These are phyloP conservation scores for Aegithalos caudatus DNA, from an alignment of 2,113 vertebrate genomes.

Conservation along the genomic window DNA sequence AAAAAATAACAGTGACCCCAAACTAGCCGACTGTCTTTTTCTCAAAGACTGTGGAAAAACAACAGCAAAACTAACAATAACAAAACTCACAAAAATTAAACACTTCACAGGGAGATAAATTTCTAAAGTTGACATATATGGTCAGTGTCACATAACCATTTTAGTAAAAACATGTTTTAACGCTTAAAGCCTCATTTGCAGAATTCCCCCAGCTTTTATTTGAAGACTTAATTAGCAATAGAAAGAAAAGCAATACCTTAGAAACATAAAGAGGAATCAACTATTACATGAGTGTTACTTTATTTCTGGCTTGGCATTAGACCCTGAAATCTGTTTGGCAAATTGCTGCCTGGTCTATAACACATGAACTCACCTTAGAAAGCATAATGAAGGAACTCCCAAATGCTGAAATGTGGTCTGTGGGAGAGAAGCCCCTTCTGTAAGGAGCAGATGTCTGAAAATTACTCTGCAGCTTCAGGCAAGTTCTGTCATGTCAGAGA, in stretches of 20 bases:
- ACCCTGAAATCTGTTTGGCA: not conserved
- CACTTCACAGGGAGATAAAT: not conserved
- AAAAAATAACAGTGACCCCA: not conserved
- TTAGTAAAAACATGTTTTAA: not conserved
- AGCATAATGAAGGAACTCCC: not conserved
- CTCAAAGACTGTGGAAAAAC: not conserved
- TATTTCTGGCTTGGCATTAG: not conserved
- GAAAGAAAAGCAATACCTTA: not conserved
- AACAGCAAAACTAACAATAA: not conserved
- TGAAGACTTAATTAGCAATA: not conserved
- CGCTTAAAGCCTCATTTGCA: not conserved
- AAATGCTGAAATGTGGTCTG: not conserved
- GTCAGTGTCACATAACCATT: not conserved
- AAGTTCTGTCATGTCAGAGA: slow-evolving; percentile 34
- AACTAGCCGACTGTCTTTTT: not conserved
- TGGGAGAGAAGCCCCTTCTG: not conserved
- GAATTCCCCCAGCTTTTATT: not conserved
- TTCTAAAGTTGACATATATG: not conserved
- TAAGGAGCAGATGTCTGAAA: slow-evolving; percentile 45
- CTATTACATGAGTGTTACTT: not conserved
- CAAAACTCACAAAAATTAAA: fast-evolving
- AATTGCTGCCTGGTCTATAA: not conserved
- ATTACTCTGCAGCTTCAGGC: slow-evolving; percentile 24
- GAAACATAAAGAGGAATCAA: not conserved
- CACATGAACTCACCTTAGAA: not conserved